Evolutionary conservation across 2,888 invertebrate genomes (phyloP), one percentile per base, ranked within the genome.

Genomic region (Phortica okadai): DNA sequence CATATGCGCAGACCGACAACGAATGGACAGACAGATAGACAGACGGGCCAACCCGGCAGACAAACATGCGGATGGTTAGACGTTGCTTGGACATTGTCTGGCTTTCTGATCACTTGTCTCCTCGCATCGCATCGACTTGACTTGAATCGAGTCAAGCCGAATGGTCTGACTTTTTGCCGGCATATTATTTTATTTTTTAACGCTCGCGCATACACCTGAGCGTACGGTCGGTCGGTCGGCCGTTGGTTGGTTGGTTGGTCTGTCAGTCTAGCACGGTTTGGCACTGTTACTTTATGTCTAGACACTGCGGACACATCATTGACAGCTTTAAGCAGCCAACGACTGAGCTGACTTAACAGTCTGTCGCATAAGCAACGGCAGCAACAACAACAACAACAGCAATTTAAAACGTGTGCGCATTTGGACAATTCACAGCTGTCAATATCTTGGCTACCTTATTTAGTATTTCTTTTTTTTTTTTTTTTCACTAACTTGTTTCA

Each of bases 231-330:
- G 79, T 76, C 72, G 33, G 72, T 41, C 72, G 14, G 16, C 56
- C 77, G 67, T 77, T 80, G 80, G 78, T 50, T 74, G 79, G 78
- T 77, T 59, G 59, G 21, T 21, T 5, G 50, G 11, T 21, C 4
- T 81, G 82, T 77, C 81, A 78, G 79, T 5, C 80, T 81, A 80
- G 82, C 78, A n/a, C 59, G 5, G 59, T 1, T n/a, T 59, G n/a
- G 25, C 76, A 74, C 45, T 72, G 45, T 72, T 73, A 56, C 73
- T 56, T 87, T 83, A 79, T 85, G 85, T 85, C 85, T 85, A 85
- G 88, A 85, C 88, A 82, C 79, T 72, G 79, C 84, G 82, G 85
- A 87, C 50, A 50, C 88, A 82, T 82, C 87, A 86, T 85, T 86
- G 85, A 88, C 85, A 86, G 88, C 88, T 82, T 81, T 79, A 80